Conservation (phyloP, 2,113 vertebrate species). For the Bubo bubo region DNA sequence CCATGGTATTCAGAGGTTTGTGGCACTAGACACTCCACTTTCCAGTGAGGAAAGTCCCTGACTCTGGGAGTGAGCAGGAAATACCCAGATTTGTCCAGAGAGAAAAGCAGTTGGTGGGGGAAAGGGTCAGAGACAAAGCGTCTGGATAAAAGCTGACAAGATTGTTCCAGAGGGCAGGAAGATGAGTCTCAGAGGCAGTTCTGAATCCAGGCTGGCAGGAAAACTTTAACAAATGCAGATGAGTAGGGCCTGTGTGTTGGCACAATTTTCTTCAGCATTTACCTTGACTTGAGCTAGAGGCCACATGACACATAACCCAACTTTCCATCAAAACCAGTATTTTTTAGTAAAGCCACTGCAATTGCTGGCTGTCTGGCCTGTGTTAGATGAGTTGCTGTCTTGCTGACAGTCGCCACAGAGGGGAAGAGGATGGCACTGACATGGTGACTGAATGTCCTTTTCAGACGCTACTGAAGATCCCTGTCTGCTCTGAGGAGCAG, state of each 20-base stretch:
- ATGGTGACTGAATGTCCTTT: background rate
- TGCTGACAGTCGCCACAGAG: background rate
- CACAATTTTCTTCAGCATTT: background rate
- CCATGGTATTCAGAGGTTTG: background rate
- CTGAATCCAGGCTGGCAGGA: background rate
- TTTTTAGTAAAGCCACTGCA: background rate
- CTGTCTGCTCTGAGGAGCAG: background rate
- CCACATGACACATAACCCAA: background rate
- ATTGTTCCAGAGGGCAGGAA: background rate
- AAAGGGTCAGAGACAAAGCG: background rate
- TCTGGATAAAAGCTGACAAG: background rate
- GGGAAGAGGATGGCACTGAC: background rate
- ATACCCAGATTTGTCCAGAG: background rate
- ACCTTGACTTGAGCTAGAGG: background rate
- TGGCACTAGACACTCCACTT: background rate
- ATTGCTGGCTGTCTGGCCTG: background rate
- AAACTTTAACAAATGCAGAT: background rate
- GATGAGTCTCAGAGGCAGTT: background rate
- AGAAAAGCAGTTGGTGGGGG: background rate
- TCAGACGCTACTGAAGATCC: background rate
- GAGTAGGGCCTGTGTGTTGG: background rate
- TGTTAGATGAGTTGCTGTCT: background rate
- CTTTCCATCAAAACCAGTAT: background rate
- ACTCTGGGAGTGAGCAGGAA: background rate
- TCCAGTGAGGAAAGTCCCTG: background rate